phyloP scores from a whole-genome alignment of 2,113 vertebrate species.

The Pyxicephalus adspersus region DNA sequence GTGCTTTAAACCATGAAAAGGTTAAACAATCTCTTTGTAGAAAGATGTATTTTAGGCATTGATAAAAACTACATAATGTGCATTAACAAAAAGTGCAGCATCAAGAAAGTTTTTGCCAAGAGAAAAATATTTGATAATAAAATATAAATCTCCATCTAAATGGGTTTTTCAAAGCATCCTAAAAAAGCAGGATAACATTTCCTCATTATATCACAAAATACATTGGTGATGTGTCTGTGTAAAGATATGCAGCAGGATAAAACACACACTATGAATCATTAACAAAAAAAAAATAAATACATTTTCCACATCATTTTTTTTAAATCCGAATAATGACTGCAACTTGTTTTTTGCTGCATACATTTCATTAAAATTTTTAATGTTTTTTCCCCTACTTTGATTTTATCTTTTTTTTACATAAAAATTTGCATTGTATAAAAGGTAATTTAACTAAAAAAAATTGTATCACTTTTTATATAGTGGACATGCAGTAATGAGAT shows the following conservation, averaged over 20 bases:
- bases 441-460: too few species aligned
- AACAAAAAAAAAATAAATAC: neutral
- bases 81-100: neutral
- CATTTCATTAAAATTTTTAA: neutral
- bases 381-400: neutral
- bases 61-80: slow-evolving; percentile 1
- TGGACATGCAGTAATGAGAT: neutral
- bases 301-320: neutral
- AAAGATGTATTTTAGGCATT: neutral
- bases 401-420: neutral
- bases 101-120: slow-evolving; percentile 1
- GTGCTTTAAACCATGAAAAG: slow-evolving; percentile 18
- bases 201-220: slow-evolving; percentile 80
- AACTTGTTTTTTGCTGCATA: neutral
- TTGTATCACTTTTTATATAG: neutral
- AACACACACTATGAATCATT: neutral
- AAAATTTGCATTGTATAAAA: neutral
- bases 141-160: neutral
- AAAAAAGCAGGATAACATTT: slow-evolving; percentile 74
- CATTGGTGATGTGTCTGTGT: slow-evolving; percentile 60
- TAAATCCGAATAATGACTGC: neutral
- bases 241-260: neutral
- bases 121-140: slow-evolving; percentile 69
- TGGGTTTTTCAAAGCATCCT: slow-evolving; percentile 65
- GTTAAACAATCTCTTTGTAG: slow-evolving; percentile 24